Percentiles rank a stretch among this genome's conserved stretches.
Conservation (phyloP, 2,113 vertebrate species). For the Tretioscincus oriximinensis region DNA sequence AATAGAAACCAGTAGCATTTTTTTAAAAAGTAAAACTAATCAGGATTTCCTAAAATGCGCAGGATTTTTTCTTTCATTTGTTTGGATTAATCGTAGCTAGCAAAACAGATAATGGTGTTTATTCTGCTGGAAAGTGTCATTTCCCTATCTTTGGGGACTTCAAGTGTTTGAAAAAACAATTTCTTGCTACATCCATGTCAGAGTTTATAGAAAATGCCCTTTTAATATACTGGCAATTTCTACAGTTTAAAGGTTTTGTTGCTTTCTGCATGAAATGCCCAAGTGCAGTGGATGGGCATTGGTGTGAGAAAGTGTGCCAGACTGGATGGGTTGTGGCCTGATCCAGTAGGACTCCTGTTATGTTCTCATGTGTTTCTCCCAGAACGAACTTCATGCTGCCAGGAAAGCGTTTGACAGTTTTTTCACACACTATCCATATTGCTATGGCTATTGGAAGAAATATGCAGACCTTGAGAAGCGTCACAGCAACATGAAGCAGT, state of each 20-base stretch:
- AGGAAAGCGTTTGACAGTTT: conserved; percentile 92
- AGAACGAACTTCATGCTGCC: conserved; percentile 88
- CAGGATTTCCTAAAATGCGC: not conserved
- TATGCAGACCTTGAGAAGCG: conserved; percentile 96
- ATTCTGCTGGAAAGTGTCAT: not conserved
- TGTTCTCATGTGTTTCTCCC: conserved; percentile 43
- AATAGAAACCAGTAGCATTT: no score
- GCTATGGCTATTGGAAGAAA: conserved; percentile 99
- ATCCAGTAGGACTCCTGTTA: no score
- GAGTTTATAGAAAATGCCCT: not conserved
- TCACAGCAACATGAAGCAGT: conserved; percentile 85
- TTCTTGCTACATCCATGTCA: not conserved
- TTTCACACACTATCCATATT: conserved; percentile 94
- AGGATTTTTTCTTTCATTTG: not conserved
- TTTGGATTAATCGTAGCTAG: not conserved
- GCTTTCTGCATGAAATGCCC: no score
- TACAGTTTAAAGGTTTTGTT: not conserved
- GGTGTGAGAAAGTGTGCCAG: no score
- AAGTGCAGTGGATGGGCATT: no score
- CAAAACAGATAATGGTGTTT: not conserved
- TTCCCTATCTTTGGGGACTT: not conserved
- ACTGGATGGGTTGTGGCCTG: no score
- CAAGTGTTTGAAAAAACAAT: not conserved
- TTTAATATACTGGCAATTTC: not conserved
- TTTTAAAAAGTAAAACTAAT: no score